Percentiles rank a stretch among this genome's conserved stretches.
Evolutionary conservation across 2,888 invertebrate genomes (phyloP).

Genomic region (Proisotoma minuta): DNA sequence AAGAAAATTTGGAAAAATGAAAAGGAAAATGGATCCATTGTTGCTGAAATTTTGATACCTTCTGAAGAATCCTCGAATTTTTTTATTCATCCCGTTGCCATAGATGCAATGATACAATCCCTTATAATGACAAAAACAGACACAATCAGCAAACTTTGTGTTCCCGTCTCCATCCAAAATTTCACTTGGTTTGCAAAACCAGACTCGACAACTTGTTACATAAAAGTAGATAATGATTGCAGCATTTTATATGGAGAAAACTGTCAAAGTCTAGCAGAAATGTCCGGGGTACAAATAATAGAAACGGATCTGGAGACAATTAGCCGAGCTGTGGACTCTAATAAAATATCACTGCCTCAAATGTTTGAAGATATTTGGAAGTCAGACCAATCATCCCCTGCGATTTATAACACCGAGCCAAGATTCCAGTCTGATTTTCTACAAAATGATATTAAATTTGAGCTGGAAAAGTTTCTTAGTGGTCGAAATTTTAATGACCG

Average conservation of each 20-base stretch:
- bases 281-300: neutral
- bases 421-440: too few species aligned
- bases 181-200: slow-evolving; percentile 19
- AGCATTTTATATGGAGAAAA: neutral
- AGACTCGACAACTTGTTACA: neutral
- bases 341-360: neutral
- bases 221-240: neutral
- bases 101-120: slow-evolving; percentile 19
- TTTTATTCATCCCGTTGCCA: slow-evolving; percentile 21
- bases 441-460: too few species aligned
- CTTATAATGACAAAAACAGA: slow-evolving; percentile 11
- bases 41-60: neutral
- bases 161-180: slow-evolving; percentile 20
- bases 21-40: neutral
- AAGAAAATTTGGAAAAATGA: slow-evolving; percentile 12
- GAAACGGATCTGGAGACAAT: neutral
- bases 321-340: neutral
- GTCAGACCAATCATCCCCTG: neutral
- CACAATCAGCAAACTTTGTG: slow-evolving; percentile 4
- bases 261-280: neutral
- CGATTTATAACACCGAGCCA: neutral
- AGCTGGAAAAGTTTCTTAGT: too few species aligned
- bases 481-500: too few species aligned
- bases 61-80: slow-evolving; percentile 5
- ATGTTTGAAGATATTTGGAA: slow-evolving; percentile 7